These are phyloP conservation scores for Itoplectis maculator DNA, from an alignment of 2,888 invertebrate genomes.

Conservation along the genomic window DNA sequence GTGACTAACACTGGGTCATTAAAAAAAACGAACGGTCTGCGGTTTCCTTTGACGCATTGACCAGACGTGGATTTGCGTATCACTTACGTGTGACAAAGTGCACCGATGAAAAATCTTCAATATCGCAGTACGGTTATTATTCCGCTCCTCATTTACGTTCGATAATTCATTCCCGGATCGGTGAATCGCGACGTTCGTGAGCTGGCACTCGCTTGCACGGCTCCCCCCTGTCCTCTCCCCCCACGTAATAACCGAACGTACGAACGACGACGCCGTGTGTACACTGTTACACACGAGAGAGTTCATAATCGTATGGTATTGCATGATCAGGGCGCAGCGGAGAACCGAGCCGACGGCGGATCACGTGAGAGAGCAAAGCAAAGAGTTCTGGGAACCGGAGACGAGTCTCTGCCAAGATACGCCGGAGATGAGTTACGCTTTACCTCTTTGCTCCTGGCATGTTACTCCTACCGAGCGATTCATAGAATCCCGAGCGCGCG, in stretches of 20 bases:
- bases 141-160: constrained; percentile 4
- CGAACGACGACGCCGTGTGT: background rate
- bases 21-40: background rate
- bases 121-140: constrained; percentile 10
- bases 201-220: background rate
- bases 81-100: background rate
- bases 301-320: constrained; percentile 55
- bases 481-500: constrained; percentile 5
- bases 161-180: constrained; percentile 24
- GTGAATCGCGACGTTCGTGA: constrained; percentile 15
- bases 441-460: constrained; percentile 44
- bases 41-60: constrained; percentile 37
- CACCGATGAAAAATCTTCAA: constrained; percentile 3
- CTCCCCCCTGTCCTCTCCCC: too few relatives aligned
- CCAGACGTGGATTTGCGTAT: background rate
- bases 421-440: constrained; percentile 62
- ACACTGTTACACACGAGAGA: constrained; percentile 26
- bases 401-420: constrained; percentile 66
- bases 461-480: constrained; percentile 48
- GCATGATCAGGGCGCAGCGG: constrained; percentile 50
- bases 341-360: constrained; percentile 25
- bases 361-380: constrained; percentile 52
- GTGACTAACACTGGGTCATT: constrained; percentile 4
- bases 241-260: constrained; percentile 35
- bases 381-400: constrained; percentile 57